phyloP scores from a whole-genome alignment of 2,888 invertebrate genomes.

The Oligia fasciuncula region DNA sequence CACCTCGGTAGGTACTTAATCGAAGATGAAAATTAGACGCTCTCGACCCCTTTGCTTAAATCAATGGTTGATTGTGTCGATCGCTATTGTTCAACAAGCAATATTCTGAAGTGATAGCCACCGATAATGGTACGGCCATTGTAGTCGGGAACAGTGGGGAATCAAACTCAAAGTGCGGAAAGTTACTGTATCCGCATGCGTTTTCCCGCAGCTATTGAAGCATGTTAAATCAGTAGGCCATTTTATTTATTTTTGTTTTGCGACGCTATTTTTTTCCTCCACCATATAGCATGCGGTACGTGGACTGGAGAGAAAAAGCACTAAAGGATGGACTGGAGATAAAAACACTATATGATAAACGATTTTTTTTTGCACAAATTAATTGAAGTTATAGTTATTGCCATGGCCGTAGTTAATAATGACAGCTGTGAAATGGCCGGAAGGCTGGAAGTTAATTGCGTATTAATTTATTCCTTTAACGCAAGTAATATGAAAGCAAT shows the following conservation, averaged over 20 bases:
- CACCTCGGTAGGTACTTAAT: background rate
- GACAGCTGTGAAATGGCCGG: background rate
- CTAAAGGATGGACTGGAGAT: background rate
- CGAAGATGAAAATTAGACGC: conserved; percentile 35
- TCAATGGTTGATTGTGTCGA: conserved; percentile 34
- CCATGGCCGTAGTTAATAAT: background rate
- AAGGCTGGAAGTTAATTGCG: background rate
- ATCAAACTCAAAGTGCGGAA: conserved; percentile 4
- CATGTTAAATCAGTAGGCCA: background rate
- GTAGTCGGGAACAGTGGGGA: conserved; percentile 20
- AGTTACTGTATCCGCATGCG: background rate
- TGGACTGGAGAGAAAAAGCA: background rate
- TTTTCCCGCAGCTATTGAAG: background rate
- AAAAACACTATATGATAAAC: background rate
- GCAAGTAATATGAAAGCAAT: background rate
- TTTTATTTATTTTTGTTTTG: background rate
- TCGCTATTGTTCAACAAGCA: conserved; percentile 48
- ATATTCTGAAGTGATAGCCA: conserved; percentile 34
- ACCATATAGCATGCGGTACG: background rate
- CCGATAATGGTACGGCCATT: conserved; percentile 26
- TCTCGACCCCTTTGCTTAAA: conserved; percentile 18
- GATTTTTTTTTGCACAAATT: background rate
- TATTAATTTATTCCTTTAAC: conserved; percentile 11
- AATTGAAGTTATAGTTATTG: background rate
- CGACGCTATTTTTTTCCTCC: background rate